phyloP scores from a whole-genome alignment of 2,113 vertebrate species.

The Sterna hirundo region DNA sequence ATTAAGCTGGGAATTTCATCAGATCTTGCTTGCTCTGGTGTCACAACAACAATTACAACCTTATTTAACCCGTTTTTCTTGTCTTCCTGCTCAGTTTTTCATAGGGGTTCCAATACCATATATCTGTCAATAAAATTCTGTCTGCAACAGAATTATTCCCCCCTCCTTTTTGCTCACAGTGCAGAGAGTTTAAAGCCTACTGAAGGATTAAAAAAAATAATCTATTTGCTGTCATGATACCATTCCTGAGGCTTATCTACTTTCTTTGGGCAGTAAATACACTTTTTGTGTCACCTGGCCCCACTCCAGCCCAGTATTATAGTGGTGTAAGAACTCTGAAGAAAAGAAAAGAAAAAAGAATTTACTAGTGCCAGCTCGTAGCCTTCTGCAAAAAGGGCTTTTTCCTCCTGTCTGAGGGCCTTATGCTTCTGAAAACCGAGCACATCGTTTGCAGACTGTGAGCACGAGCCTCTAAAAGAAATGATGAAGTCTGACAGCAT shows the following conservation, averaged over 20 bases:
- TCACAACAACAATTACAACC: background rate
- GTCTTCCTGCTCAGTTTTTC: background rate
- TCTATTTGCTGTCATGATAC: background rate
- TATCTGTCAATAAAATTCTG: background rate
- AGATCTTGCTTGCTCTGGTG: background rate
- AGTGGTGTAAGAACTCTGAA: background rate
- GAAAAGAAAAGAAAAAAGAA: background rate
- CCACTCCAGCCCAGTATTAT: background rate
- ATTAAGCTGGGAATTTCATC: background rate
- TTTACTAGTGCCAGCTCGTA: background rate
- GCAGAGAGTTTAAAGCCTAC: background rate
- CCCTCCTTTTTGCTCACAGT: background rate
- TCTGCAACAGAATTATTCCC: background rate
- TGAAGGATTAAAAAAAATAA: slow-evolving; percentile 4
- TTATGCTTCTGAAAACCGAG: background rate
- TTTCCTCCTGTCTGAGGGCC: background rate
- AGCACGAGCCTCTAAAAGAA: background rate
- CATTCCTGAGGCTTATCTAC: background rate
- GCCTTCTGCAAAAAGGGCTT: background rate
- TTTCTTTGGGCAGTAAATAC: background rate
- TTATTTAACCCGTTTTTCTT: background rate
- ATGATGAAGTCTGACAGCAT: background rate
- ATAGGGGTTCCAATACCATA: background rate
- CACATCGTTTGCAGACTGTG: background rate
- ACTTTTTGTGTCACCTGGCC: background rate